Percentiles rank a stretch among this genome's conserved stretches.
Conservation (phyloP, 2,888 invertebrate species). For the Rhamnusium bicolor region DNA sequence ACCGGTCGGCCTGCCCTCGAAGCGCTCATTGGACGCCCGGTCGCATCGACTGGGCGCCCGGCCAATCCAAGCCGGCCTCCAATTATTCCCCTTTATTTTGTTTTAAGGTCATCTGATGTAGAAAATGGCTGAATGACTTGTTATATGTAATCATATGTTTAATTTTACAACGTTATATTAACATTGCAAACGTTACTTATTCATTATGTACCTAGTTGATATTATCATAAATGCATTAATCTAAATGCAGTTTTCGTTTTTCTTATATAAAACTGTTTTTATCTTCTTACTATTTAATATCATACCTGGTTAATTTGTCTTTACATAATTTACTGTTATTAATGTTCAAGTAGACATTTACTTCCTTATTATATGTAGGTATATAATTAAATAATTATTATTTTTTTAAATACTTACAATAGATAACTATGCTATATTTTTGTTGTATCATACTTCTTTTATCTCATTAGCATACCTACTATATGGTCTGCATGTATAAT, state of each 20-base stretch:
- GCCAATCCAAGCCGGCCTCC: slow-evolving; percentile 67
- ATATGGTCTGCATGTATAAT: not conserved
- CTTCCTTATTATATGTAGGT: not conserved
- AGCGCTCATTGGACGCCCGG: slow-evolving; percentile 57
- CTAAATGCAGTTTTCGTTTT: not conserved
- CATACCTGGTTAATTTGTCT: too few relatives aligned
- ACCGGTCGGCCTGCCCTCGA: slow-evolving; percentile 61
- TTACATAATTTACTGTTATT: not conserved
- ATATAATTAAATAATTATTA: not conserved
- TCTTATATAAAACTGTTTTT: not conserved
- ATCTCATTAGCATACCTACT: not conserved
- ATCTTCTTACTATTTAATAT: not conserved
- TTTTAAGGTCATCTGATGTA: slow-evolving; percentile 68
- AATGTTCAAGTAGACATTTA: not conserved
- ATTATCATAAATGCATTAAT: slow-evolving; percentile 15
- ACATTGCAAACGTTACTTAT: not conserved
- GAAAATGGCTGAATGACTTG: slow-evolving; percentile 69
- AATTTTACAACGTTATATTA: slow-evolving; percentile 22
- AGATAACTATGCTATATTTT: not conserved
- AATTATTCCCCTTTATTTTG: slow-evolving; percentile 69
- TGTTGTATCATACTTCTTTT: too few relatives aligned
- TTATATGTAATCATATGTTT: slow-evolving; percentile 51
- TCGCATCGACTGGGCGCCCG: slow-evolving; percentile 58
- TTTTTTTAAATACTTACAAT: not conserved
- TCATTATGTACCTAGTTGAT: not conserved